phyloP scores from a whole-genome alignment of 2,888 invertebrate genomes.

The Stenichneumon culpator region DNA sequence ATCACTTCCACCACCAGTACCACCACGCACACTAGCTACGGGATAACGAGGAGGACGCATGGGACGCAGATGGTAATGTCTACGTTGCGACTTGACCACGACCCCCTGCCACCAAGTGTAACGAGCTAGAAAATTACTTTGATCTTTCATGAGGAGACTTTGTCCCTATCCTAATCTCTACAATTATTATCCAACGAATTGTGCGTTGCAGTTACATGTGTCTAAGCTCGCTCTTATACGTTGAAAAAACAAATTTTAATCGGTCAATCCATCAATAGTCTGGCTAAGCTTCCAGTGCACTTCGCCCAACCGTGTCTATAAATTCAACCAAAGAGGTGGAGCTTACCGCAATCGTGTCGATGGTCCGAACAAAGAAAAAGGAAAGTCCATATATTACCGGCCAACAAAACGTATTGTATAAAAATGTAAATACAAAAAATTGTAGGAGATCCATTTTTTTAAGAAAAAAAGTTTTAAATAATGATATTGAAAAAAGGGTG shows the following conservation, averaged over 20 bases:
- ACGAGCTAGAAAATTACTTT: constrained; percentile 82
- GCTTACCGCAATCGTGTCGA: too few relatives aligned
- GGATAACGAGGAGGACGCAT: constrained; percentile 79
- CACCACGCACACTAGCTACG: constrained; percentile 79
- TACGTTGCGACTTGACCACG: constrained; percentile 73
- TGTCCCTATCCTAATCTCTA: constrained; percentile 13
- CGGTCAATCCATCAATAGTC: background rate
- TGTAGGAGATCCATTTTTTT: too few relatives aligned
- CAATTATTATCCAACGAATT: background rate
- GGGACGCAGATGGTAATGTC: constrained; percentile 75
- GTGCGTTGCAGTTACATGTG: background rate
- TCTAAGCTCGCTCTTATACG: background rate
- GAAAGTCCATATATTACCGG: too few relatives aligned
- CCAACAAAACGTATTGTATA: too few relatives aligned
- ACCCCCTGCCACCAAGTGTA: constrained; percentile 82
- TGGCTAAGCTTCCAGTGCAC: background rate
- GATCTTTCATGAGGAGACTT: constrained; percentile 57
- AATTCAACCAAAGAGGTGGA: too few relatives aligned
- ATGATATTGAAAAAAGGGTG: too few relatives aligned
- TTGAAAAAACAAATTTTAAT: background rate
- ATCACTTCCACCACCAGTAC: constrained; percentile 75
- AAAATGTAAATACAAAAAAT: too few relatives aligned
- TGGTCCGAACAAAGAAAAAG: too few relatives aligned
- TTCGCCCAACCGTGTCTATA: background rate
- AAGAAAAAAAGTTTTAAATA: too few relatives aligned